Evolutionary conservation across 2,797 vertebrate genomes (phyloP), one percentile per base, ranked within the genome.

Genomic region (Sebastes dallii): DNA sequence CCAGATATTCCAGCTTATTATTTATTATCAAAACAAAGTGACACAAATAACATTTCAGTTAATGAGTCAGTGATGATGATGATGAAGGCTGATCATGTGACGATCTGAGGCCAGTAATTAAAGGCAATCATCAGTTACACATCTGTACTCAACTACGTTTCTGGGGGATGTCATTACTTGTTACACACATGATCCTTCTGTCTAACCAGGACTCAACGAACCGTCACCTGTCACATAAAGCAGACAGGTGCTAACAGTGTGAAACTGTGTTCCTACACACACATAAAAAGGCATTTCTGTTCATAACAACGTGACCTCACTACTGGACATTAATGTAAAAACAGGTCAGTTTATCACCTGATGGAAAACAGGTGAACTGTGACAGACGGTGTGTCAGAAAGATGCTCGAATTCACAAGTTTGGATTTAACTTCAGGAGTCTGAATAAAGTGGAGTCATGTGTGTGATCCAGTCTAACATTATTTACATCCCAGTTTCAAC

Each of bases 401-500:
- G 68, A 66, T 59, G 65, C 71, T 66, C 59, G 24, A 64, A 52
- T 66, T 75, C 62, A 46, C 42, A 46, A 46, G 42, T 83, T 39
- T 20, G 5, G 5, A 64, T 67, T 34, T 20, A 1, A 14, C 16
- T 22, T 52, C 24, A 50, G 12, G 80, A 77, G 71, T 54, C 42
- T 85, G 69, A 76, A 75, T 65, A 24, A 42, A 64, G 54, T 75
- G 74, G 66, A 80, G 73, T 62, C 36, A 39, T 39, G 42, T 71
- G 34, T 54, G 68, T 68, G 80, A 75, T 82, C 77, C 58, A 61
- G 58, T 75, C 62, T 64, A 56, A 86, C 71, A 30, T 79, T 88
- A 92, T 91, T 81, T 91, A 93, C 91, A 94, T 80, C 66, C 81
- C 80, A 85, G 84, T 75, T 4, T 22, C 22, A 86, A 75, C 60